Percentiles rank a stretch among this genome's conserved stretches.
These are phyloP conservation scores for Alcedo atthis DNA, from an alignment of 2,797 vertebrate genomes.

Conservation along the genomic window DNA sequence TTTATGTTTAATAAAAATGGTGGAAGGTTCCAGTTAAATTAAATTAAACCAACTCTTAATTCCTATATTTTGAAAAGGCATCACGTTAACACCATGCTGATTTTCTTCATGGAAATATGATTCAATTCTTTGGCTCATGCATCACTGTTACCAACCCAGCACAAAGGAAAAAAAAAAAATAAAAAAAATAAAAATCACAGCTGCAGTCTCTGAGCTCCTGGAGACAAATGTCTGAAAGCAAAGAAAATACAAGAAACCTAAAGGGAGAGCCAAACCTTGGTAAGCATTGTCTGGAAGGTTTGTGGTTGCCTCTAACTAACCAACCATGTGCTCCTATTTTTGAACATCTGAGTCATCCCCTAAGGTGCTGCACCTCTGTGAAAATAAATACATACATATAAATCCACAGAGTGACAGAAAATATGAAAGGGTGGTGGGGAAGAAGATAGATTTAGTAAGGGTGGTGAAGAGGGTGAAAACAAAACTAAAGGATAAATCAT, in stretches of 20 bases:
- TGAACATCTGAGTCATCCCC: conserved; percentile 20
- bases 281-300: conserved; percentile 7
- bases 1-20: conserved; percentile 60
- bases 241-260: conserved; percentile 51
- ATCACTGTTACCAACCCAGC: conserved; percentile 5
- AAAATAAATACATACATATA: not conserved
- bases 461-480: not conserved
- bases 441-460: not conserved
- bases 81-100: conserved; percentile 10
- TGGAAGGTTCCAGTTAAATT: conserved; percentile 45
- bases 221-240: conserved; percentile 47
- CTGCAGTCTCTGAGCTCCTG: conserved; percentile 32
- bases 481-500: not conserved
- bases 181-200: conserved; percentile 34
- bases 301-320: conserved; percentile 20
- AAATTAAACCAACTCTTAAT: conserved; percentile 60
- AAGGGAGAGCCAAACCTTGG: conserved; percentile 25
- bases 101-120: conserved; percentile 62
- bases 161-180: not conserved
- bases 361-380: not conserved
- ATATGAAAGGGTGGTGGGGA: not conserved
- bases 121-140: conserved; percentile 33
- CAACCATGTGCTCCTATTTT: not conserved
- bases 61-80: conserved; percentile 60
- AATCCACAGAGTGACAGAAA: not conserved